phyloP scores from a whole-genome alignment of 2,113 vertebrate species.

The Craseonycteris thonglongyai region DNA sequence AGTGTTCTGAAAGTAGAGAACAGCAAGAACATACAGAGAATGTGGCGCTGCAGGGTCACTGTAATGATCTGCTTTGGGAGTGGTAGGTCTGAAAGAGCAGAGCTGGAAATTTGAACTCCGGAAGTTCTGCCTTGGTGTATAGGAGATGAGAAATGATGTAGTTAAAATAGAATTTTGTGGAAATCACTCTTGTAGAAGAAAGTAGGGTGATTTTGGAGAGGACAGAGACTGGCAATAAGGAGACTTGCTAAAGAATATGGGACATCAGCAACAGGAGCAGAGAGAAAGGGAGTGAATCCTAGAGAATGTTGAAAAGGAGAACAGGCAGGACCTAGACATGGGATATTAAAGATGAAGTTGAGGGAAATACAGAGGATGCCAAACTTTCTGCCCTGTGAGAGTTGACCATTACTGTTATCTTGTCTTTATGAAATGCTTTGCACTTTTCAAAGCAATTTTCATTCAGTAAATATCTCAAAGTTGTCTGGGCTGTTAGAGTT shows the following conservation, averaged over 20 bases:
- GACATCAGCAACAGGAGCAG: not conserved
- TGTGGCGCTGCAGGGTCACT: not conserved
- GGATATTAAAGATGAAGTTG: not conserved
- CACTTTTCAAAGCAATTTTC: not conserved
- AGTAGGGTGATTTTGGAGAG: not conserved
- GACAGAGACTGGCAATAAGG: not conserved
- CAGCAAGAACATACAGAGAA: not conserved
- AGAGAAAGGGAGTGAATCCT: not conserved
- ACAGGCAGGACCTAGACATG: not conserved
- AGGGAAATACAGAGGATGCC: not conserved
- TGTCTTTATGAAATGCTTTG: not conserved
- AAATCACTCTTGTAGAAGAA: not conserved
- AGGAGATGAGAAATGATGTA: not conserved
- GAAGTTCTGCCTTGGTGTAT: not conserved
- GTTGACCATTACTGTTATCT: not conserved
- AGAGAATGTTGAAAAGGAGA: not conserved
- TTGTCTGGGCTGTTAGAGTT: not conserved
- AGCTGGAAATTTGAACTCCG: not conserved
- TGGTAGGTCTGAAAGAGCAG: not conserved
- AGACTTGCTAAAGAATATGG: not conserved
- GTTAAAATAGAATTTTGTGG: not conserved
- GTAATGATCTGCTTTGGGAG: not conserved
- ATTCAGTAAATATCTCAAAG: not conserved
- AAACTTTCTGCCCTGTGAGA: not conserved
- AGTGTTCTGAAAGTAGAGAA: not conserved